phyloP scores from a whole-genome alignment of 2,888 invertebrate genomes.

The Drosophila anomalata region DNA sequence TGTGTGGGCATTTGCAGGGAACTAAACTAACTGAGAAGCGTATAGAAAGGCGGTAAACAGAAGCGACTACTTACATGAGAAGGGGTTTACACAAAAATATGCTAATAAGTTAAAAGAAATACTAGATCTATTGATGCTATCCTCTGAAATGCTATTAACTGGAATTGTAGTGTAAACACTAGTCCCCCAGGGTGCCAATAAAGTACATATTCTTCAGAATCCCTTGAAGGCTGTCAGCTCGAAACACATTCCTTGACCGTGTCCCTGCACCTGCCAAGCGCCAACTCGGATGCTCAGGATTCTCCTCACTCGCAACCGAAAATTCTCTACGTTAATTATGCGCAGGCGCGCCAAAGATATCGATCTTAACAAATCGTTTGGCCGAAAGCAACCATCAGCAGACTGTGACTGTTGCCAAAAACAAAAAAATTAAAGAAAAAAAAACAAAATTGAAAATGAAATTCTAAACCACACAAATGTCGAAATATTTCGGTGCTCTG shows the following conservation, averaged over 20 bases:
- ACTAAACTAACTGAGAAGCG: conserved; percentile 19
- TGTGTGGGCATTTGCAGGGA: conserved; percentile 25
- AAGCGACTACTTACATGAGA: conserved; percentile 20
- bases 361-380: conserved; percentile 79
- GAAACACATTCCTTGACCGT: conserved; percentile 11
- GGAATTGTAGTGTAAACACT: conserved; percentile 7
- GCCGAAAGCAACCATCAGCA: conserved; percentile 61
- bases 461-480: conserved; percentile 77
- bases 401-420: conserved; percentile 32
- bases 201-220: background rate
- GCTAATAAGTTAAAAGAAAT: too few species aligned
- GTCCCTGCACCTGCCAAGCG: conserved; percentile 61
- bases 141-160: background rate
- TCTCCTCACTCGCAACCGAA: conserved; percentile 24
- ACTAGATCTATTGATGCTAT: too few species aligned
- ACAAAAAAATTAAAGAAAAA: conserved; percentile 18
- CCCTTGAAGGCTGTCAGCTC: background rate
- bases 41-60: conserved; percentile 15
- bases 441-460: conserved; percentile 72
- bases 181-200: background rate
- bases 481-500: conserved; percentile 68
- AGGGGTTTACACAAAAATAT: background rate
- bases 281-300: conserved; percentile 49
- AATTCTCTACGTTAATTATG: conserved; percentile 62
- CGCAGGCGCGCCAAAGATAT: conserved; percentile 76